Evolutionary conservation across 2,888 invertebrate species (phyloP), one percentile per base, ranked within the genome.

Genomic region (Melanostoma scalare): DNA sequence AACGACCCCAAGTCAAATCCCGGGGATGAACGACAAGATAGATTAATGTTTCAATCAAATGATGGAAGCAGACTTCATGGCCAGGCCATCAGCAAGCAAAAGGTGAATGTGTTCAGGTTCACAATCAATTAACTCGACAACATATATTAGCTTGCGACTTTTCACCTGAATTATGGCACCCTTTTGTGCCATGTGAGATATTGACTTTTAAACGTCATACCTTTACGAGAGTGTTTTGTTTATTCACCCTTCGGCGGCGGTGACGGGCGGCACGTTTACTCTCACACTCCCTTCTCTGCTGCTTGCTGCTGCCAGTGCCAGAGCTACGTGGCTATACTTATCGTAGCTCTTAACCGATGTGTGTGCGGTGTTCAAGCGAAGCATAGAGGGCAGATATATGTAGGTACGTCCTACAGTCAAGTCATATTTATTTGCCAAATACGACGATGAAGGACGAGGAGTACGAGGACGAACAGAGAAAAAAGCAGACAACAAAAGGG

Each of bases 11-110:
- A 52, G 44, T 9, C 38, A 63, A 50, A 38, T 31, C 33, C 52
- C 44, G 48, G 55, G 31, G 44, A 8, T 2, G 4, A 50, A 4
- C 48, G 74, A 79, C 42, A 50, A 68, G 60, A 78, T 79, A 55
- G 48, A 79, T 73, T 56, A 55, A 73, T 48, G 33, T 35, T 72
- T 73, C 65, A 63, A 65, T 42, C 55, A 71, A 10, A 77, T 58
- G 56, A 61, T 68, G 42, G 40, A 65, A 58, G n/a, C n/a, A 31
- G 36, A 52, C 44, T 58, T 68, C 31, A 48, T 53, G 44, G 40
- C 60, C 52, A n/a, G n/a, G n/a, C n/a, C n/a, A n/a, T n/a, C n/a
- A 50, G 33, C 50, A 58, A 48, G 6, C 4, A 6, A 20, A 38
- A 44, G 35, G 48, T 60, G 53, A 10, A 31, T 33, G 60, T 72